These are phyloP conservation scores for Scaptomyza montana DNA, from an alignment of 1,140 invertebrate species.

Conservation along the genomic window DNA sequence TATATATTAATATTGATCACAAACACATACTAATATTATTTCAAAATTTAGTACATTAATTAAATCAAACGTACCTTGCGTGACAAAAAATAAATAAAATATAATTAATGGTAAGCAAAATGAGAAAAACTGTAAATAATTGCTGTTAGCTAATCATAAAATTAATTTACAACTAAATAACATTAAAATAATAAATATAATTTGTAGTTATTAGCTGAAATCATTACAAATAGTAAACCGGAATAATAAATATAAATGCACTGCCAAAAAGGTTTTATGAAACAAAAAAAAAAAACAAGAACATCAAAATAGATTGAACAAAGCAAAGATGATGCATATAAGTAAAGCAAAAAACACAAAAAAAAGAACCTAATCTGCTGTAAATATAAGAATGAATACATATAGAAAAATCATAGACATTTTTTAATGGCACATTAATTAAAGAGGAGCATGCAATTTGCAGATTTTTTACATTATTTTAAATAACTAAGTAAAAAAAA, in stretches of 20 bases:
- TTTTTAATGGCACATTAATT: slow-evolving; percentile 81
- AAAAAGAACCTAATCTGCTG: slow-evolving; percentile 67
- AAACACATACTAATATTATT: slow-evolving; percentile 28
- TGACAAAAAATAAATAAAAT: slow-evolving; percentile 49
- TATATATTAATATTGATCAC: slow-evolving; percentile 1
- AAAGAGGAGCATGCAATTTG: slow-evolving; percentile 71
- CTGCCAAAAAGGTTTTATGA: slow-evolving; percentile 83
- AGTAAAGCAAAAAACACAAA: slow-evolving; percentile 24
- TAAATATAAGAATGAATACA: slow-evolving; percentile 83
- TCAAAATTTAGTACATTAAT: slow-evolving; percentile 40
- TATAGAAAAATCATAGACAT: slow-evolving; percentile 78
- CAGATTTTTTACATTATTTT: slow-evolving; percentile 80
- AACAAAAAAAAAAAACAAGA: slow-evolving; percentile 60
- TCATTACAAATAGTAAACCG: slow-evolving; percentile 68
- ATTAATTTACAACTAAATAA: slow-evolving; percentile 62
- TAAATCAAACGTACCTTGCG: slow-evolving; percentile 80
- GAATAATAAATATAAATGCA: slow-evolving; percentile 81
- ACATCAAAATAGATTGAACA: slow-evolving; percentile 53
- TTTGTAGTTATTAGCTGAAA: slow-evolving; percentile 70
- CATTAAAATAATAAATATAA: slow-evolving; percentile 54
- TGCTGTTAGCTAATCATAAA: slow-evolving; percentile 79
- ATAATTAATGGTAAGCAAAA: neutral
- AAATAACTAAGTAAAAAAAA: slow-evolving; percentile 58
- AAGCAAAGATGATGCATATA: slow-evolving; percentile 22
- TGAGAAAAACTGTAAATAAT: slow-evolving; percentile 63